Percentiles rank a stretch among this genome's conserved stretches.
phyloP scores from a whole-genome alignment of 2,888 invertebrate species.

The Lottia scabra region DNA sequence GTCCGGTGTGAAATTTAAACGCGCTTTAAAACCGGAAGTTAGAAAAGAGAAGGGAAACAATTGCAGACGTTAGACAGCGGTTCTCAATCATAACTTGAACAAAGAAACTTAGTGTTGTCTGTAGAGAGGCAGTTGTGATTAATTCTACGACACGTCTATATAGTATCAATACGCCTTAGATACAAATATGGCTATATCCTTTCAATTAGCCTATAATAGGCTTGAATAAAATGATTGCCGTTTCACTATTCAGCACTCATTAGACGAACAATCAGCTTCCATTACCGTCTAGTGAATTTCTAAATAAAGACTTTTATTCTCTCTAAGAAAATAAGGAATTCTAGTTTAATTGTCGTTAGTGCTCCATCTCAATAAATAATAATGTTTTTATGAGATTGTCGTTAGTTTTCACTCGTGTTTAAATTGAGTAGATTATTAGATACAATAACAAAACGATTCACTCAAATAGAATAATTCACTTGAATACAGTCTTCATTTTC shows the following conservation, averaged over 20 bases:
- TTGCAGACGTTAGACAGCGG: not conserved
- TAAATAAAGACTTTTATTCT: not conserved
- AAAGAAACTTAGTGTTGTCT: constrained; percentile 8
- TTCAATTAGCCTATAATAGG: constrained; percentile 22
- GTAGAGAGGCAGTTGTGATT: constrained; percentile 10
- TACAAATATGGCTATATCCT: constrained; percentile 24
- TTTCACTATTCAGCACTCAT: constrained; percentile 15
- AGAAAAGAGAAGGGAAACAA: not conserved
- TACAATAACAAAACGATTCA: constrained; percentile 14
- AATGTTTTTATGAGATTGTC: constrained; percentile 10
- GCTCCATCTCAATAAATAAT: constrained; percentile 16
- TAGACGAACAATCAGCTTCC: constrained; percentile 17
- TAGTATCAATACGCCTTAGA: constrained; percentile 24
- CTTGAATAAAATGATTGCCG: constrained; percentile 17
- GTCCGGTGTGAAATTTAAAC: constrained; percentile 1
- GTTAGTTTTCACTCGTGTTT: constrained; percentile 10
- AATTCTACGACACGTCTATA: constrained; percentile 17
- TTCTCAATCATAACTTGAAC: not conserved
- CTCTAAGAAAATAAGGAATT: constrained; percentile 17
- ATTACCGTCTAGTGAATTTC: constrained; percentile 14
- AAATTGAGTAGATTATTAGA: constrained; percentile 22
- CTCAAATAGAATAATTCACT: constrained; percentile 14
- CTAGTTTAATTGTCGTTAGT: constrained; percentile 18
- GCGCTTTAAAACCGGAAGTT: not conserved
- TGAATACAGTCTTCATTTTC: constrained; percentile 13